phyloP scores from a whole-genome alignment of 2,797 vertebrate genomes.

The Oryzias dopingdopingensis region DNA sequence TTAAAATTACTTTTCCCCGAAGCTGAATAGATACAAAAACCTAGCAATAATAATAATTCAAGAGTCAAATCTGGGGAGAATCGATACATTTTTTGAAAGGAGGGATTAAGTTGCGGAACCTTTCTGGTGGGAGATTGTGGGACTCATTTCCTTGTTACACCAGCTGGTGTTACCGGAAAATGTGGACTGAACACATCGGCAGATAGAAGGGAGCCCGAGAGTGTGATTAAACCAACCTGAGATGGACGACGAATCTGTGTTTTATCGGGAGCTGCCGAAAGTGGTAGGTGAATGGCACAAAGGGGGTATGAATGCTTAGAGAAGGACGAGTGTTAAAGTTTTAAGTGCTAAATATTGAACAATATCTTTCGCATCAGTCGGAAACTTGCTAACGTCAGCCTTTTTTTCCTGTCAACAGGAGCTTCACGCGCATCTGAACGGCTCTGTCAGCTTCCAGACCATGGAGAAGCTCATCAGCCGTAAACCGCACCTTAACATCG shows the following conservation, averaged over 20 bases:
- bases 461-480: conserved; percentile 86
- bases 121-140: not conserved
- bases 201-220: not conserved
- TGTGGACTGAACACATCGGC: conserved; percentile 51
- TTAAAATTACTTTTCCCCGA: no score
- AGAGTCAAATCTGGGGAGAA: no score
- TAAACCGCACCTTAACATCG: conserved; percentile 86
- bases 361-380: not conserved
- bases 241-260: conserved; percentile 67
- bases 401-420: conserved; percentile 76
- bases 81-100: no score
- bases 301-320: not conserved
- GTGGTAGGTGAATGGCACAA: conserved; percentile 64
- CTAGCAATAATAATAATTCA: no score
- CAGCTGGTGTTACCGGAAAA: conserved; percentile 43
- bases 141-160: conserved; percentile 56
- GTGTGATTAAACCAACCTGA: not conserved
- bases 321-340: not conserved
- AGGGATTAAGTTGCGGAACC: not conserved
- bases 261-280: conserved; percentile 78
- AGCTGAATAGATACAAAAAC: no score
- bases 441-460: conserved; percentile 88
- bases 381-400: conserved; percentile 44
- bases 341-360: not conserved
- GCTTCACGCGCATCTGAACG: conserved; percentile 95